Evolutionary conservation across 2,888 invertebrate genomes (phyloP).

Genomic region (Trissolcus brochymenae): DNA sequence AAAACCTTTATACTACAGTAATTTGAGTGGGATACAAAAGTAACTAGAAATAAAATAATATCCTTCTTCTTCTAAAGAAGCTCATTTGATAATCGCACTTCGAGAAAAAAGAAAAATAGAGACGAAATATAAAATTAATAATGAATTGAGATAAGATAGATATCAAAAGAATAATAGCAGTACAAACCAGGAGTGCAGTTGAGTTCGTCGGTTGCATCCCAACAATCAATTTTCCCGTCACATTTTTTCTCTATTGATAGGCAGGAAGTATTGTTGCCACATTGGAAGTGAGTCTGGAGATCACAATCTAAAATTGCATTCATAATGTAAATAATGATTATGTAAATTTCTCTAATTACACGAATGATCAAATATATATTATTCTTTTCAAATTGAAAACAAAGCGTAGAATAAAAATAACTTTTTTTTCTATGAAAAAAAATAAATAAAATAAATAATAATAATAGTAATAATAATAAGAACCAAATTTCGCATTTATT

Average conservation of each 20-base stretch:
- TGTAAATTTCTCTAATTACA: constrained; percentile 26
- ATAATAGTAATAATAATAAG: too few species aligned
- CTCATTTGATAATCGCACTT: too few species aligned
- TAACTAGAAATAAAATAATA: constrained; percentile 8
- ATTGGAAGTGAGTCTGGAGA: constrained; percentile 83
- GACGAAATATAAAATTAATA: not conserved
- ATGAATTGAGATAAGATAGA: not conserved
- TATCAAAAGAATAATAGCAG: constrained; percentile 8
- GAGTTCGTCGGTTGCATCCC: constrained; percentile 86
- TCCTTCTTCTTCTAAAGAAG: not conserved
- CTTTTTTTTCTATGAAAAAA: not conserved
- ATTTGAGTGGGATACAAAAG: constrained; percentile 6
- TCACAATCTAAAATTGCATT: constrained; percentile 80
- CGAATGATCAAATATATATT: not conserved
- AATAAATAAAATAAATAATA: not conserved
- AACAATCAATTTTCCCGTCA: constrained; percentile 85
- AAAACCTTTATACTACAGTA: too few species aligned
- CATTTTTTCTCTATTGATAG: constrained; percentile 83
- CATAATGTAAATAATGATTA: constrained; percentile 27
- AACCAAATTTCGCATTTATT: too few species aligned
- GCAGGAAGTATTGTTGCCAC: constrained; percentile 85
- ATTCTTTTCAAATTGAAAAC: not conserved
- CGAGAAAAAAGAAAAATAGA: too few species aligned
- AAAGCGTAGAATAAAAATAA: not conserved
- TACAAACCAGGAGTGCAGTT: constrained; percentile 82